Evolutionary conservation across 2,797 vertebrate genomes (phyloP), one percentile per base, ranked within the genome.

Genomic region (Saxicola maurus): DNA sequence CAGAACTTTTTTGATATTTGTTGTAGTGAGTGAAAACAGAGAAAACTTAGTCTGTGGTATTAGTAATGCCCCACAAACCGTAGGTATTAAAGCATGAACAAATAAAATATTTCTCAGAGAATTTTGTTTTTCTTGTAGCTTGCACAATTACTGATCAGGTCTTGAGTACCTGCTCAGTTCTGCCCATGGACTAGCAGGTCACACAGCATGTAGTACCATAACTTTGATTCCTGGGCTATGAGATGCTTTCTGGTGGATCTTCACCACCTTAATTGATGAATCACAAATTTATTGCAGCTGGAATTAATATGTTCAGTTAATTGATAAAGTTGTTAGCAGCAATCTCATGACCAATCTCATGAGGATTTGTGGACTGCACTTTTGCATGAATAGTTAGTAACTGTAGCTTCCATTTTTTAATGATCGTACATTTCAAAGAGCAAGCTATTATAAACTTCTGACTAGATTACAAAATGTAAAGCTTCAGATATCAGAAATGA

Each of bases 201-300:
- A 11, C 0, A 0, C 23, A 81, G 37, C 15, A 9, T 23, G 13
- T 30, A 38, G 21, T 69, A 25, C 24, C 3, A 0, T 40, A 38
- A 43, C 45, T 76, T 48, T 67, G 25, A 48, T 86, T 56, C 23
- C 10, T 62, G 21, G 19, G 4, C 27, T 69, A 9, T 56, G 40
- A 31, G 37, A 37, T 45, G 24, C 43, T 56, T 78, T 56, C 24
- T 49, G 5, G 6, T 67, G 20, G 38, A 27, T 52, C 84, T 64
- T 27, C n/a, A 35, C 17, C 61, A 30, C 11, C 9, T 14, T 45
- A n/a, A 62, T 6, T 67, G 33, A 40, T 46, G 56, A 73, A 80
- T 42, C 27, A 46, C 18, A 25, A 9, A 48, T 59, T 49, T 66
- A 24, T 84, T 73, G 20, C 27, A n/a, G 28, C 25, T 82, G 46